phyloP scores from a whole-genome alignment of 1,140 invertebrate genomes.

The Zophobas morio region DNA sequence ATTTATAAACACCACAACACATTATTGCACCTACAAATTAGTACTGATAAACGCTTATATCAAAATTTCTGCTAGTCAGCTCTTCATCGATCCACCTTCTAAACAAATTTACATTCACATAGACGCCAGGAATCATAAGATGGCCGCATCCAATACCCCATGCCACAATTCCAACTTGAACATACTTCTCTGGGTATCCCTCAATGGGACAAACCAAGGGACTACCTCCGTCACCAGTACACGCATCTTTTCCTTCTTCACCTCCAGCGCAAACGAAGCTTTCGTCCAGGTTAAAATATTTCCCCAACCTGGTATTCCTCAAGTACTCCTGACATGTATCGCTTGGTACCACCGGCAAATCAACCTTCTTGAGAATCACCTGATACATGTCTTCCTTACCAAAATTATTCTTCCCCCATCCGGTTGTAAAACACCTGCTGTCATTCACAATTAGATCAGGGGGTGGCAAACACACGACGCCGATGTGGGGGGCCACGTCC shows the following conservation, averaged over 20 bases:
- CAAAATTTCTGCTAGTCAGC: no score
- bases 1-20: no score
- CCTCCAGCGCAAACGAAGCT: constrained; percentile 83
- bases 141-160: no score
- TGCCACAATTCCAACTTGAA: no score
- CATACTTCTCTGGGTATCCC: constrained; percentile 1
- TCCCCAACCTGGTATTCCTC: constrained; percentile 74
- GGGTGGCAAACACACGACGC: constrained; percentile 70
- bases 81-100: no score
- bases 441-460: constrained; percentile 38
- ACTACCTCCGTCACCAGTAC: constrained; percentile 74
- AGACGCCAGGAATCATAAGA: no score
- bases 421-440: constrained; percentile 72
- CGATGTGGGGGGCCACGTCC: constrained; percentile 68
- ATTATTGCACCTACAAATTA: no score
- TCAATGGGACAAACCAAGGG: constrained; percentile 75
- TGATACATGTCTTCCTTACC: constrained; percentile 68
- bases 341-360: constrained; percentile 73
- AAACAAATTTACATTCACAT: no score
- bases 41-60: no score
- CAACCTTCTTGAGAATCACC: constrained; percentile 75
- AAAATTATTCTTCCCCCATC: constrained; percentile 78
- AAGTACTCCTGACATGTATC: constrained; percentile 71
- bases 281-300: constrained; percentile 73
- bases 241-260: constrained; percentile 78